phyloP scores from a whole-genome alignment of 1,140 invertebrate genomes.

The Portunus trituberculatus region DNA sequence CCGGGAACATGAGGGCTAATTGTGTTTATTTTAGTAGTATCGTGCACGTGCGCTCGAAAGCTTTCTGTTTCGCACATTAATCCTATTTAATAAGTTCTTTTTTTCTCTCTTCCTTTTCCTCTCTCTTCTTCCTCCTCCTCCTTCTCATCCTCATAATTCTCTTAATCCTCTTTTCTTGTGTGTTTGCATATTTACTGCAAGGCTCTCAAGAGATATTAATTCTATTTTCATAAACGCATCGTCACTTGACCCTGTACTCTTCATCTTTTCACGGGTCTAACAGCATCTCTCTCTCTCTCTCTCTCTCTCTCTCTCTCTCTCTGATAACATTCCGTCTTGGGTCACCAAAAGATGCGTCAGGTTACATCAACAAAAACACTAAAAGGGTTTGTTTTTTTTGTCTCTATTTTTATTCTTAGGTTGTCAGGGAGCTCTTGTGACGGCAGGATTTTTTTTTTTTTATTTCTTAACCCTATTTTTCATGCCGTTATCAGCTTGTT shows the following conservation, averaged over 20 bases:
- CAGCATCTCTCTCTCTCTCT: conserved; percentile 29
- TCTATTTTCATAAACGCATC: too few relatives aligned
- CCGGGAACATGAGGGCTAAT: background rate
- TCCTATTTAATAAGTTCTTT: too few relatives aligned
- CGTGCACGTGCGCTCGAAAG: background rate
- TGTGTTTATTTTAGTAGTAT: background rate
- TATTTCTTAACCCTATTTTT: background rate
- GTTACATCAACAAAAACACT: conserved; percentile 2
- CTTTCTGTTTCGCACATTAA: too few relatives aligned
- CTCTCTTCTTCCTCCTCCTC: too few relatives aligned
- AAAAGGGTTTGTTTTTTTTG: background rate
- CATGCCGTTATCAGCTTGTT: background rate
- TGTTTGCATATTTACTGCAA: background rate
- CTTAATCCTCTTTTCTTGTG: background rate
- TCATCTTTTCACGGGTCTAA: too few relatives aligned
- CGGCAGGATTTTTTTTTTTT: background rate
- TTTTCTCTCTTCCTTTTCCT: background rate
- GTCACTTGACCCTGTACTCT: too few relatives aligned
- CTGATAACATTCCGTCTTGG: conserved; percentile 4
- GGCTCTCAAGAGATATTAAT: too few relatives aligned
- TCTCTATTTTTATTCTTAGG: background rate
- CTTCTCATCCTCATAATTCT: too few relatives aligned
- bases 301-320: background rate
- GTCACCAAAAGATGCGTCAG: background rate
- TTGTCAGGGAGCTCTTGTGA: background rate